Conservation (phyloP, 1,140 invertebrate genomes). For the Grapholita molesta region DNA sequence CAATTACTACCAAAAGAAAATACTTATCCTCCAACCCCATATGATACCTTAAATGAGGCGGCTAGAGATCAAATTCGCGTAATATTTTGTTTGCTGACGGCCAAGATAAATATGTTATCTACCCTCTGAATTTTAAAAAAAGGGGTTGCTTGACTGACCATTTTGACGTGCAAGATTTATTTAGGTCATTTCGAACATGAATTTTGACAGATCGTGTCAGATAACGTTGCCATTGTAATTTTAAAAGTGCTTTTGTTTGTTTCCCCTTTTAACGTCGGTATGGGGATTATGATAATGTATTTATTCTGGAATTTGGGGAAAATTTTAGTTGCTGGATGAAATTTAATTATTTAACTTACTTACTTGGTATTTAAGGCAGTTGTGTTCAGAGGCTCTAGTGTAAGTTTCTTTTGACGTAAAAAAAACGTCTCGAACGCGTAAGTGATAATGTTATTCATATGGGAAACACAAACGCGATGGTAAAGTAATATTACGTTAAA, state of each 20-base stretch:
- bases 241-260: not conserved
- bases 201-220: conserved; percentile 19
- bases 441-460: no score
- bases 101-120: not conserved
- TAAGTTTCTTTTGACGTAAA: no score
- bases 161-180: conserved; percentile 41
- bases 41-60: not conserved
- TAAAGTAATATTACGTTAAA: no score
- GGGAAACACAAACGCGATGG: no score
- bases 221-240: not conserved
- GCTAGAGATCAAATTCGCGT: not conserved
- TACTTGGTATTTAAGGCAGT: not conserved
- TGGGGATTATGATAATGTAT: not conserved
- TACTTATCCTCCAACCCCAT: not conserved
- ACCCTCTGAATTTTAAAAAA: not conserved
- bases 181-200: conserved; percentile 30
- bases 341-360: not conserved
- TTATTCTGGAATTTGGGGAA: not conserved
- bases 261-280: not conserved
- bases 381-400: no score
- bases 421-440: no score
- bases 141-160: conserved; percentile 8
- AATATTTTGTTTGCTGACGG: not conserved
- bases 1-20: not conserved
- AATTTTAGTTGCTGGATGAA: not conserved